phyloP scores from a whole-genome alignment of 2,888 invertebrate species.

The Monoplex corrugatus region DNA sequence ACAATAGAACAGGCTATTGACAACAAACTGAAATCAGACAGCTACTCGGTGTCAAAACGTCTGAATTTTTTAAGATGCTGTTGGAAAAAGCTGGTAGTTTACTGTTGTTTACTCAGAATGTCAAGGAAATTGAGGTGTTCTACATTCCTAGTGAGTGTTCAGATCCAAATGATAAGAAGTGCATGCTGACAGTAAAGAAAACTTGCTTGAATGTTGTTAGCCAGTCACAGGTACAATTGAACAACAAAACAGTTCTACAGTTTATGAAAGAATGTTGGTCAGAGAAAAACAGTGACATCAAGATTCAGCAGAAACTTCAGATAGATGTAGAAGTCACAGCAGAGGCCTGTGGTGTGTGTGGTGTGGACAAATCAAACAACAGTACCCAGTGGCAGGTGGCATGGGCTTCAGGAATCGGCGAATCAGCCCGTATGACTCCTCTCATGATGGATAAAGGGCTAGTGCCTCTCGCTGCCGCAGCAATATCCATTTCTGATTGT shows the following conservation, averaged over 20 bases:
- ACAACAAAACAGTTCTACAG: conserved; percentile 9
- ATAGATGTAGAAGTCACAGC: conserved; percentile 4
- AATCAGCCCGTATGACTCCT: neutral
- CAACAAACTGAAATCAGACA: conserved; percentile 73
- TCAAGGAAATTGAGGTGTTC: conserved; percentile 69
- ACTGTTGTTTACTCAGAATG: conserved; percentile 79
- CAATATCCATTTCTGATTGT: conserved; percentile 48
- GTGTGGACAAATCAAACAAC: neutral
- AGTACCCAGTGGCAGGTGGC: conserved; percentile 23
- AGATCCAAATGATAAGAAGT: neutral
- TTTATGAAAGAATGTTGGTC: conserved; percentile 25
- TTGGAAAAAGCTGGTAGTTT: conserved; percentile 70
- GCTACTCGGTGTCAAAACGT: conserved; percentile 71
- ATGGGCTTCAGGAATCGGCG: conserved; percentile 34
- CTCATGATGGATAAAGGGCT: neutral
- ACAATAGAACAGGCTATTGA: conserved; percentile 68
- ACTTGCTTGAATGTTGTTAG: neutral
- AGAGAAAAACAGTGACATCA: neutral
- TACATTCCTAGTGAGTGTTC: conserved; percentile 60
- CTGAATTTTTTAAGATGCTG: conserved; percentile 68
- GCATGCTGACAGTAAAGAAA: conserved; percentile 32
- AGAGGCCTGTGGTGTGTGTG: conserved; percentile 27
- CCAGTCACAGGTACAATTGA: neutral
- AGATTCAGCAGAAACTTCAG: conserved; percentile 5
- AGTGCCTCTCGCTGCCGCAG: conserved; percentile 52